Conservation (phyloP, 2,797 vertebrate species). For the Benthosema pterotum region DNA sequence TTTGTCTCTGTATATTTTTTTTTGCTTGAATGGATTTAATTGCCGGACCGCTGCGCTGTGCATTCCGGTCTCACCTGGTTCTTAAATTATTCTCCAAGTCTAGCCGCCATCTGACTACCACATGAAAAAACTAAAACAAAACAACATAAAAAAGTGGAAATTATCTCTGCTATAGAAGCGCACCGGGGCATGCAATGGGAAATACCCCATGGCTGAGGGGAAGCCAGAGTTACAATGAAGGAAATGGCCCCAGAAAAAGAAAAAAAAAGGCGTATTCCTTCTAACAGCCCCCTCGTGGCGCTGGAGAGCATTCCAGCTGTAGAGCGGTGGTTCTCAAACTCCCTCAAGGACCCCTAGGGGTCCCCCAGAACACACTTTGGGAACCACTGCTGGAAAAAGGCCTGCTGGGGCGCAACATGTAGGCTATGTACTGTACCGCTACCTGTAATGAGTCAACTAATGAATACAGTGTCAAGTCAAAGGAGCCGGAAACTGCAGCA, state of each 20-base stretch:
- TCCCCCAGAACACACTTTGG: no score
- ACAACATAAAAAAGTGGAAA: not conserved
- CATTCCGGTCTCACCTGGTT: not conserved
- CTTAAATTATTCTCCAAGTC: not conserved
- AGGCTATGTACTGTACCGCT: conserved; percentile 8
- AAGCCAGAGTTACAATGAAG: not conserved
- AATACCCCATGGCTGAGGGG: not conserved
- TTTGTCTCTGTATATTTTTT: no score
- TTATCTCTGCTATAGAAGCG: no score
- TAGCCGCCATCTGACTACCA: not conserved
- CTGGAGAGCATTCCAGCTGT: not conserved
- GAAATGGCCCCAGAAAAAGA: no score
- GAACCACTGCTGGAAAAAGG: no score
- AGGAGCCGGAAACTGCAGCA: conserved; percentile 42
- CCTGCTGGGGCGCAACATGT: no score
- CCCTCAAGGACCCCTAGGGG: no score
- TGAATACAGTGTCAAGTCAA: conserved; percentile 39
- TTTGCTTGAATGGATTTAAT: no score
- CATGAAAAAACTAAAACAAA: not conserved
- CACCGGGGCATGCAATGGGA: not conserved
- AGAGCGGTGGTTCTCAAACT: no score
- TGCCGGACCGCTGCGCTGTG: no score
- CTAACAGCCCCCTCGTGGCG: not conserved
- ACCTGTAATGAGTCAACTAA: conserved; percentile 44
- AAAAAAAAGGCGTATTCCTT: not conserved